Evolutionary conservation across 2,113 vertebrate genomes (phyloP).

Genomic region (Hemiprocne comata): DNA sequence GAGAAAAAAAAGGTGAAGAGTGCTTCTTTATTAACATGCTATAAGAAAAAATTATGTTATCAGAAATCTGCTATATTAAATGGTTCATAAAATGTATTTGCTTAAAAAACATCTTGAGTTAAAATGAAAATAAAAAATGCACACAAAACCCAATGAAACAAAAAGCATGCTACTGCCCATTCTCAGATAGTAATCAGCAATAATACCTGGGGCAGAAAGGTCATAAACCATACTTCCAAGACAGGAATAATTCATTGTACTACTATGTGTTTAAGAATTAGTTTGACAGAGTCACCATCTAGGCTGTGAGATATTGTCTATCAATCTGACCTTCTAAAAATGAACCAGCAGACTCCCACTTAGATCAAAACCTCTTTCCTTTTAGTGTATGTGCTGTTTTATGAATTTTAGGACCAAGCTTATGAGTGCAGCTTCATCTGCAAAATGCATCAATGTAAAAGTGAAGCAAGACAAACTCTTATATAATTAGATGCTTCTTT

Average conservation of each 20-base stretch:
- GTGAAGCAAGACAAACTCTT: background rate
- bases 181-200: slow-evolving; percentile 73
- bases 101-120: slow-evolving; percentile 11
- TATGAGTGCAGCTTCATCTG: background rate
- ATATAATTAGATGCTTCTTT: background rate
- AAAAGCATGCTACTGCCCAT: slow-evolving; percentile 48
- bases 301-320: slow-evolving; percentile 57
- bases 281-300: slow-evolving; percentile 72
- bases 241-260: slow-evolving; percentile 73
- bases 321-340: slow-evolving; percentile 73
- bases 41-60: slow-evolving; percentile 1
- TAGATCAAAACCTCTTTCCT: slow-evolving; percentile 31
- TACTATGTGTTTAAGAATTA: slow-evolving; percentile 70
- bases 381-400: background rate
- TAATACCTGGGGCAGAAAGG: slow-evolving; percentile 73
- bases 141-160: slow-evolving; percentile 12
- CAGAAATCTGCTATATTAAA: background rate
- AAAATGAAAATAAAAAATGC: background rate
- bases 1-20: background rate
- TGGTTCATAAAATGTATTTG: slow-evolving; percentile 16
- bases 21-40: background rate
- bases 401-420: slow-evolving; percentile 1
- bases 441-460: background rate
- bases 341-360: slow-evolving; percentile 14
- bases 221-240: slow-evolving; percentile 67